Evolutionary conservation across 2,888 invertebrate genomes (phyloP).

Genomic region (Trypoxylon attenuatum): DNA sequence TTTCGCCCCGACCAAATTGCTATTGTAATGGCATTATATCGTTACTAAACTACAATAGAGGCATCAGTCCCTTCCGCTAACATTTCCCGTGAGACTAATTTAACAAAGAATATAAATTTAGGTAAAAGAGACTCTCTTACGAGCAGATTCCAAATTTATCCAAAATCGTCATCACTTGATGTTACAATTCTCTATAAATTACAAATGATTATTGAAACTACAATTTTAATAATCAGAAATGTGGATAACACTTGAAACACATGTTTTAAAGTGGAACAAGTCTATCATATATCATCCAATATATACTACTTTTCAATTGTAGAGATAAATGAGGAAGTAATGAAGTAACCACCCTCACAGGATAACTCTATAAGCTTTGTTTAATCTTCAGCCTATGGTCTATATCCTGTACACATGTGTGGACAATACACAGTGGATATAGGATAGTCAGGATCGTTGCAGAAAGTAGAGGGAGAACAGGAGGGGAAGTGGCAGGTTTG

Average conservation of each 20-base stretch:
- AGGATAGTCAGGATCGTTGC: too few relatives aligned
- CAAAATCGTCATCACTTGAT: too few relatives aligned
- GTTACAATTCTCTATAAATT: too few relatives aligned
- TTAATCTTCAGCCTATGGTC: conserved; percentile 41
- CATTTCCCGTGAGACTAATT: too few relatives aligned
- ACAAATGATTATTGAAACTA: too few relatives aligned
- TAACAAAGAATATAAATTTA: too few relatives aligned
- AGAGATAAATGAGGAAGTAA: conserved; percentile 24
- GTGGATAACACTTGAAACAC: too few relatives aligned
- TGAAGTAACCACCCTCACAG: conserved; percentile 14
- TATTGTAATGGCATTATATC: conserved; percentile 46
- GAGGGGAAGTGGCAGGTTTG: conserved; percentile 1
- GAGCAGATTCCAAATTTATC: too few relatives aligned
- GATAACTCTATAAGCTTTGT: conserved; percentile 17
- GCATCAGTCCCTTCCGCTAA: conserved; percentile 17
- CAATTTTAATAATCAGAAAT: too few relatives aligned
- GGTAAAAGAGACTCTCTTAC: too few relatives aligned
- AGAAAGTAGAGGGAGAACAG: not conserved
- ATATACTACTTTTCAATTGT: not conserved
- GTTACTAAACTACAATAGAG: conserved; percentile 47
- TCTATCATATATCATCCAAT: too few relatives aligned
- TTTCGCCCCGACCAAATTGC: conserved; percentile 50
- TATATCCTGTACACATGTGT: not conserved
- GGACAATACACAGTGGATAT: not conserved
- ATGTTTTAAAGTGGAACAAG: too few relatives aligned